Base-by-base conservation (phyloP, 2,888 invertebrate genomes). In the Anoncus sp. region DNA sequence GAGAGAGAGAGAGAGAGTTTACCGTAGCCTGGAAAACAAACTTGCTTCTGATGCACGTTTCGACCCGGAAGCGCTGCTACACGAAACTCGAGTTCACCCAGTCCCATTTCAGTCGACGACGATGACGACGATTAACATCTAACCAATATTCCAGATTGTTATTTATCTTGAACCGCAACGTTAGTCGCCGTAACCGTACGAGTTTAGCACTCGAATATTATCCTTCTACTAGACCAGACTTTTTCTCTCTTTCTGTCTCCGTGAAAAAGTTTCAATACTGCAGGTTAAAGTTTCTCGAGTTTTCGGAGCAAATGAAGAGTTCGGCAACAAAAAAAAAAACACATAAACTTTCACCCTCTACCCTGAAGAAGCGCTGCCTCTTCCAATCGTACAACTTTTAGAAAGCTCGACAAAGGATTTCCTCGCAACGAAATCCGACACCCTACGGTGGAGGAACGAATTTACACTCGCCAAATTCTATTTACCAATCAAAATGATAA, bases 61-160 rank as follows among this genome's bases (percentile, higher is more conserved):
- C 35, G 70, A 60, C 35, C 59, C 69, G 69, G 69, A 69, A 69
- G 49, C 49, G 24, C 40, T 40, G n/a, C n/a, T n/a, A n/a, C n/a
- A n/a, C n/a, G 60, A 71, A 71, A 71, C 62, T 72, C 63, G 71
- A 55, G 45, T 53, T 63, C 35, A 18, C 60, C 24, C 38, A 5
- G 2, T 6, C 12, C 62, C 62, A 45, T 53, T 55, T 63, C 53
- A 45, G 49, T 14, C 49, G 40, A 51, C 66, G 53, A 53, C 40
- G 43, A 62, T 43, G 62, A 71, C 62, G 14, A 57, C 63, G 63
- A 72, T 72, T 63, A 72, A 63, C 63, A 55, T 72, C 31, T 62
- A 53, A 35, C 53, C 55, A 35, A 55, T 63, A 45, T 72, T 63
- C 63, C 63, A 16, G 14, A 18, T 24, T 45, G n/a, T 27, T 62